Conservation (phyloP, 1,140 invertebrate species). For the Chymomyza costata region DNA sequence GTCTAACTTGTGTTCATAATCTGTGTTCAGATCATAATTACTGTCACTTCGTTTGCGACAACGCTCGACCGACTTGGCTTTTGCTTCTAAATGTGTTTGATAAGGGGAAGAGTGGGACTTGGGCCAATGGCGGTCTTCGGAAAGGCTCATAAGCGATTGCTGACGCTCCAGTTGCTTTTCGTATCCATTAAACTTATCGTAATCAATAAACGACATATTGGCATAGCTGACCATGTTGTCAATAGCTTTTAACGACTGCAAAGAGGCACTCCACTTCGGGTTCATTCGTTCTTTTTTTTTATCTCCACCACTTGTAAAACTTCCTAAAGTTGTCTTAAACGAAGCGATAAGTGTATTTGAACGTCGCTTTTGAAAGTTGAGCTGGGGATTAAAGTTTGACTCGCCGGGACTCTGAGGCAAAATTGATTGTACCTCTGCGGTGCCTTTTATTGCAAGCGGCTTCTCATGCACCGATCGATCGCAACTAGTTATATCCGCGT, state of each 20-base stretch:
- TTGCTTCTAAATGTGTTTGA: slow-evolving; percentile 28
- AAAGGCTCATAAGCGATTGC: slow-evolving; percentile 60
- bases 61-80: slow-evolving; percentile 35
- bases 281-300: slow-evolving; percentile 70
- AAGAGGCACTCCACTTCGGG: slow-evolving; percentile 71
- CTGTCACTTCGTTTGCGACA: slow-evolving; percentile 47
- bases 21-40: slow-evolving; percentile 52
- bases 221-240: slow-evolving; percentile 75
- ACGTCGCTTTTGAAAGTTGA: slow-evolving; percentile 62
- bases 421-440: slow-evolving; percentile 41
- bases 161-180: slow-evolving; percentile 69
- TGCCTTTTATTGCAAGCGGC: slow-evolving; percentile 20
- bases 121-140: slow-evolving; percentile 25
- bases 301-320: slow-evolving; percentile 21
- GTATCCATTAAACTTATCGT: slow-evolving; percentile 74
- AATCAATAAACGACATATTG: slow-evolving; percentile 74
- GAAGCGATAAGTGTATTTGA: slow-evolving; percentile 63
- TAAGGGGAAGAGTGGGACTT: slow-evolving; percentile 5
- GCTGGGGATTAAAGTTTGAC: slow-evolving; percentile 38
- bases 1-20: slow-evolving; percentile 66
- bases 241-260: slow-evolving; percentile 72
- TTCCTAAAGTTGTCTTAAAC: slow-evolving; percentile 53
- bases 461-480: slow-evolving; percentile 19
- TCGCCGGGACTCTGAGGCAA: slow-evolving; percentile 46
- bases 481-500: slow-evolving; percentile 29